A percentile compares a stretch with the other conserved stretches of the same genome.
Evolutionary conservation across 2,888 invertebrate species (phyloP).

Genomic region (Drosophila subquinaria): DNA sequence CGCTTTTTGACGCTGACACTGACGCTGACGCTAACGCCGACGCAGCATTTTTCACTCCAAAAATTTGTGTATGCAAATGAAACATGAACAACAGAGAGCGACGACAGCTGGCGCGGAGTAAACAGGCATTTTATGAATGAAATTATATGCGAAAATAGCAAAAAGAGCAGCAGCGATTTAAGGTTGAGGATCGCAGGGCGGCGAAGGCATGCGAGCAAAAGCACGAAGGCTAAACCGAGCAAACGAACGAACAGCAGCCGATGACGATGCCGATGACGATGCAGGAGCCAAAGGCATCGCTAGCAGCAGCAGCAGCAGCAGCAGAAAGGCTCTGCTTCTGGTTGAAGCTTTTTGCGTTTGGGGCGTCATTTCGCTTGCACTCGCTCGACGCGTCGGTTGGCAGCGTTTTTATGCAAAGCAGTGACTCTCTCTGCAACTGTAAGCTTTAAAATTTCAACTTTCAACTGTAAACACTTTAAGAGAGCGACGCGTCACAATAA

Average conservation of each 20-base stretch:
- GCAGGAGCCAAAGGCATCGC: constrained; percentile 44
- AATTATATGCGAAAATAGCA: constrained; percentile 67
- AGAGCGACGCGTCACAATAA: constrained; percentile 34
- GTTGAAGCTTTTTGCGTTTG: constrained; percentile 47
- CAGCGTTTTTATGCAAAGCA: constrained; percentile 45
- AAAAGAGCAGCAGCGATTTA: constrained; percentile 31
- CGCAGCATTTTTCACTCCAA: constrained; percentile 10
- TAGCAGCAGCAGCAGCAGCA: constrained; percentile 27
- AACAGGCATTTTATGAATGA: constrained; percentile 72
- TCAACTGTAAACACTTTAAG: constrained; percentile 31
- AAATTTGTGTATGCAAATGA: constrained; percentile 51
- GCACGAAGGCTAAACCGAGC: no score
- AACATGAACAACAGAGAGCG: constrained; percentile 28
- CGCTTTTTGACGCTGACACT: constrained; percentile 23
- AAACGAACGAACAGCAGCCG: constrained; percentile 31
- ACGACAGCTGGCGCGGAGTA: constrained; percentile 19
- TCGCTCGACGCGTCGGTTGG: constrained; percentile 81
- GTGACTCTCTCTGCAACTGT: constrained; percentile 18
- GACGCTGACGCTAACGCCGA: constrained; percentile 3
- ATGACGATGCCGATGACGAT: constrained; percentile 20
- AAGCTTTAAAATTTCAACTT: constrained; percentile 19
- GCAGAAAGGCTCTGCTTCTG: constrained; percentile 44
- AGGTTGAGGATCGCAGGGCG: constrained; percentile 35
- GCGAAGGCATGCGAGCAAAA: not conserved
- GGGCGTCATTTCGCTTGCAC: constrained; percentile 82